Percentiles rank a stretch among this genome's conserved stretches.
Conservation (phyloP, 2,797 vertebrate genomes). For the Miichthys miiuy region DNA sequence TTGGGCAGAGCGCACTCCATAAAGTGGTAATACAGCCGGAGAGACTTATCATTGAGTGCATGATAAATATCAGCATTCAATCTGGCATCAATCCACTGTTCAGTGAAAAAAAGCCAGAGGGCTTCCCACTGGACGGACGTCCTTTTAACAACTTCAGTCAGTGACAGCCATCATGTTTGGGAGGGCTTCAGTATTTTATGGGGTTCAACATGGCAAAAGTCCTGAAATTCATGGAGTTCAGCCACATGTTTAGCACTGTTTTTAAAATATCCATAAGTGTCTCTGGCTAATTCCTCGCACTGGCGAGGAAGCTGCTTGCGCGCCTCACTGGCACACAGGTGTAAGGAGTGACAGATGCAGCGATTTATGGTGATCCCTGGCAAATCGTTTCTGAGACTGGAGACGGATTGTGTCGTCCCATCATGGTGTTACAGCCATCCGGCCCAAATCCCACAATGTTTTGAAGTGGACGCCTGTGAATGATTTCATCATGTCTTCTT, state of each 20-base stretch:
- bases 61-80: not conserved
- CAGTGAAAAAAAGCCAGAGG: too few relatives aligned
- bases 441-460: too few relatives aligned
- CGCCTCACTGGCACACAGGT: not conserved
- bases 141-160: not conserved
- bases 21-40: not conserved
- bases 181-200: not conserved
- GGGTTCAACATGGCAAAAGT: not conserved
- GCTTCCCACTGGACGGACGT: too few relatives aligned
- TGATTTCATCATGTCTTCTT: too few relatives aligned
- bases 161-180: not conserved
- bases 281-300: not conserved
- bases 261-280: not conserved
- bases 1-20: not conserved
- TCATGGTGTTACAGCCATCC: too few relatives aligned
- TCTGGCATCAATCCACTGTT: too few relatives aligned
- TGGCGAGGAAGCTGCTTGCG: not conserved
- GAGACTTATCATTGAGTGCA: not conserved
- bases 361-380: not conserved
- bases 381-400: too few relatives aligned
- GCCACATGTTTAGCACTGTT: not conserved
- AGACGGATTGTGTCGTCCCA: too few relatives aligned
- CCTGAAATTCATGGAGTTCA: not conserved
- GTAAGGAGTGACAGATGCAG: constrained; percentile 1
- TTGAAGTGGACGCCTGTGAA: too few relatives aligned